A percentile compares a stretch with the other conserved stretches of the same genome.
Conservation (phyloP, 2,888 invertebrate genomes). For the Xanthostigma xanthostigma region DNA sequence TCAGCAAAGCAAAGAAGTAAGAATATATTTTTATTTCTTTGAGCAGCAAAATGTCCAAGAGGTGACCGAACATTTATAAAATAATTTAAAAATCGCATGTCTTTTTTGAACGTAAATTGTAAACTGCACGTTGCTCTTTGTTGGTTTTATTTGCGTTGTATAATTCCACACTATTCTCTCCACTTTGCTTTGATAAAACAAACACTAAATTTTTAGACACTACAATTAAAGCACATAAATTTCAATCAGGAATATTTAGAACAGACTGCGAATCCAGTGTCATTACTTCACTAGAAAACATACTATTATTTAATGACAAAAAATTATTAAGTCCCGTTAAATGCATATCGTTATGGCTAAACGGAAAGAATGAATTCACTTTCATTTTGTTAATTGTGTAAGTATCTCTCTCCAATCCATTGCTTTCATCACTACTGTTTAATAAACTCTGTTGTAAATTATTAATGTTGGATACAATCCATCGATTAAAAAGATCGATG, state of each 20-base stretch:
- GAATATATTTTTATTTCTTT: too few relatives aligned
- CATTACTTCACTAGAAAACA: conserved; percentile 41
- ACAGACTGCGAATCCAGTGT: conserved; percentile 53
- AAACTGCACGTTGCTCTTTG: too few relatives aligned
- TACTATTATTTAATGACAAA: conserved; percentile 37
- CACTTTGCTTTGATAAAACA: background rate
- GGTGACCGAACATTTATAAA: too few relatives aligned
- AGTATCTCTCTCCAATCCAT: background rate
- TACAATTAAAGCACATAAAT: background rate
- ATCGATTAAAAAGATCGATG: conserved; percentile 34
- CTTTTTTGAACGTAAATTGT: too few relatives aligned
- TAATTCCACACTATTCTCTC: too few relatives aligned
- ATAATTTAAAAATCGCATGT: too few relatives aligned
- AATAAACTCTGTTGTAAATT: conserved; percentile 23
- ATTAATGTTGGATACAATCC: conserved; percentile 32
- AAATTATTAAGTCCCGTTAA: conserved; percentile 23
- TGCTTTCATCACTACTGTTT: conserved; percentile 10
- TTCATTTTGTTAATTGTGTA: conserved; percentile 14
- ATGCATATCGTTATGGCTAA: conserved; percentile 24
- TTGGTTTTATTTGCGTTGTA: too few relatives aligned
- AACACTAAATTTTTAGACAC: background rate
- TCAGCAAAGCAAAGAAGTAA: too few relatives aligned
- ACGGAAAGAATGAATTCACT: conserved; percentile 33
- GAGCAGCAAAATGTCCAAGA: too few relatives aligned
- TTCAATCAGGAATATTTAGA: conserved; percentile 29